These are phyloP conservation scores for Rhodinocichla rosea DNA, from an alignment of 2,113 vertebrate genomes.

Conservation along the genomic window DNA sequence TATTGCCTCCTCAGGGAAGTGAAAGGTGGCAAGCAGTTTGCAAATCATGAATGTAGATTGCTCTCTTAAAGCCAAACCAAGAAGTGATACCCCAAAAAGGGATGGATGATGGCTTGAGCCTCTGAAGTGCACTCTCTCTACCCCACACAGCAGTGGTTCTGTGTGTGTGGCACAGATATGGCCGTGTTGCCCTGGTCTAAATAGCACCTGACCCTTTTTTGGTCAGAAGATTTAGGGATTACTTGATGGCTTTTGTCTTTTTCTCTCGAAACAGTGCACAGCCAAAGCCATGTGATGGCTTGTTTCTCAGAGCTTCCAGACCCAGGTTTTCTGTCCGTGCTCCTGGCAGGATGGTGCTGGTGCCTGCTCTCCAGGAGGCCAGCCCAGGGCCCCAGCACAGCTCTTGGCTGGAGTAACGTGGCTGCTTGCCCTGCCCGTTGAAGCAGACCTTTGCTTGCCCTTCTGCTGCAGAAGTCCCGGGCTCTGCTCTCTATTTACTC, in stretches of 20 bases:
- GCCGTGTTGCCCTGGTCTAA: not conserved
- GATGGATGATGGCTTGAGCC: not conserved
- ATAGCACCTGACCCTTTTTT: not conserved
- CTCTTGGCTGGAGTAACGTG: not conserved
- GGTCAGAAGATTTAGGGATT: not conserved
- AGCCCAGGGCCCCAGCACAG: accelerated
- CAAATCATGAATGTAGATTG: not conserved
- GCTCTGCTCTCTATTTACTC: slow-evolving; percentile 24
- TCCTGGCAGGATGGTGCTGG: not conserved
- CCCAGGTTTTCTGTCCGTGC: not conserved
- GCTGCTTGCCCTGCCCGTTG: not conserved
- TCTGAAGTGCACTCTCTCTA: not conserved
- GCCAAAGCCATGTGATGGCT: not conserved
- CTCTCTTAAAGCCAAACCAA: not conserved
- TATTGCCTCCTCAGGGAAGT: not conserved
- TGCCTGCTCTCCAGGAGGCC: not conserved
- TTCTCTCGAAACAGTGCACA: not conserved
- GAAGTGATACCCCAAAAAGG: not conserved
- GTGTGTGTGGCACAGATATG: not conserved
- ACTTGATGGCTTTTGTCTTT: not conserved
- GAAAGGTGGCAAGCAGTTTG: not conserved
- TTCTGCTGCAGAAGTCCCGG: not conserved
- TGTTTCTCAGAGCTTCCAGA: not conserved
- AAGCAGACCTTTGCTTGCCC: not conserved
- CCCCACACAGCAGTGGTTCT: not conserved